These are phyloP conservation scores for Neopelma chrysocephalum DNA, from an alignment of 2,797 vertebrate species.

Conservation along the genomic window DNA sequence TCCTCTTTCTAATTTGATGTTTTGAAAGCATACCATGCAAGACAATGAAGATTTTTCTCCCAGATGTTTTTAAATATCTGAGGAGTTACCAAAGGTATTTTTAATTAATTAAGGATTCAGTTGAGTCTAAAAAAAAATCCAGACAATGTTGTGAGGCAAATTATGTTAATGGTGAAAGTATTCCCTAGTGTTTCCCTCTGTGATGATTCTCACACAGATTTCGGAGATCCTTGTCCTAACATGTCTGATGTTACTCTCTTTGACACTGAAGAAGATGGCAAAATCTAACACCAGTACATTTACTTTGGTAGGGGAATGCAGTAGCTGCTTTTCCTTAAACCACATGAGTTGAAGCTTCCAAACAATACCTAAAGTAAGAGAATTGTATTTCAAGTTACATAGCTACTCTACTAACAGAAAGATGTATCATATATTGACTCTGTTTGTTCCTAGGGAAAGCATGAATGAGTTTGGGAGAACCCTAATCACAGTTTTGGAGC, in stretches of 20 bases:
- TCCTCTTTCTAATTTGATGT: slow-evolving; percentile 58
- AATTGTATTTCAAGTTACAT: neutral
- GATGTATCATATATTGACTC: neutral
- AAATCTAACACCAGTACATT: neutral
- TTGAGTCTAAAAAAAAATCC: neutral
- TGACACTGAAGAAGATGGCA: neutral
- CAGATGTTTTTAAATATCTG: slow-evolving; percentile 55
- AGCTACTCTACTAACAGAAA: neutral
- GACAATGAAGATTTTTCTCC: slow-evolving; percentile 55
- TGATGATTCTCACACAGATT: slow-evolving; percentile 64
- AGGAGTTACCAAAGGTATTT: slow-evolving; percentile 41
- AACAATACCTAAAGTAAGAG: neutral
- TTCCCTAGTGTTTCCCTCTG: slow-evolving; percentile 61
- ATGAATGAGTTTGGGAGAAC: neutral
- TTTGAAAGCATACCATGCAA: slow-evolving; percentile 57
- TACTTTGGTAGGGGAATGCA: neutral
- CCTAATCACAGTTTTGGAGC: neutral
- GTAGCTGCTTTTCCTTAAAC: neutral
- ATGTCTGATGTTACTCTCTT: neutral
- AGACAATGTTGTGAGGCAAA: slow-evolving; percentile 40
- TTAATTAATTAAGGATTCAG: slow-evolving; percentile 72
- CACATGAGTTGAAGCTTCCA: neutral
- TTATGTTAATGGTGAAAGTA: slow-evolving; percentile 45
- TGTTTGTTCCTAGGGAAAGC: neutral
- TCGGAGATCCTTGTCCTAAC: slow-evolving; percentile 27